Conservation (phyloP, 2,888 invertebrate genomes). For the Tenthredo amoena region DNA sequence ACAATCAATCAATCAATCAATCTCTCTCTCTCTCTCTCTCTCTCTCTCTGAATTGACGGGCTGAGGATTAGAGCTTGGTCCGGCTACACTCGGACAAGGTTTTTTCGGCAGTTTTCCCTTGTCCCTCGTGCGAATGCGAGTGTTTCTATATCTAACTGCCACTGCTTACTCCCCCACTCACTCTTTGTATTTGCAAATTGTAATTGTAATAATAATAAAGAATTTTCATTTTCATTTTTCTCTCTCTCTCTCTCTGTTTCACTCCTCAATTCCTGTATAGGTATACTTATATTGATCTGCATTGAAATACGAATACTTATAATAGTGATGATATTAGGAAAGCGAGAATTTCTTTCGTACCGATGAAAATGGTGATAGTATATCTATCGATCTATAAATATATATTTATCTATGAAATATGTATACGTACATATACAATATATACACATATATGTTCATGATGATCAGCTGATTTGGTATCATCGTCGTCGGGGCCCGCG, state of each 20-base stretch:
- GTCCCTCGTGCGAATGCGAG: too few species aligned
- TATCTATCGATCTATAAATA: background rate
- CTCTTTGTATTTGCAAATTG: too few species aligned
- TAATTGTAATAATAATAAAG: too few species aligned
- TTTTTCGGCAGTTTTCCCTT: too few species aligned
- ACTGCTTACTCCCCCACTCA: too few species aligned
- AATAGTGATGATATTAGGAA: background rate
- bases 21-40: too few species aligned
- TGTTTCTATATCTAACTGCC: too few species aligned
- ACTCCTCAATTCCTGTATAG: background rate
- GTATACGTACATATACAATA: background rate
- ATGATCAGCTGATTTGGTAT: slow-evolving; percentile 10
- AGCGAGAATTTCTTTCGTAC: background rate
- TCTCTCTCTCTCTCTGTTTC: background rate
- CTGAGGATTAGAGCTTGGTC: too few species aligned
- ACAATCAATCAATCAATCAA: too few species aligned
- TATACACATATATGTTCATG: background rate
- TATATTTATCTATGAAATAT: background rate
- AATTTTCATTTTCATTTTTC: too few species aligned
- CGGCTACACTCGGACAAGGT: too few species aligned
- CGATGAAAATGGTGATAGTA: background rate
- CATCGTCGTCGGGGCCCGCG: background rate
- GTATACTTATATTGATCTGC: background rate
- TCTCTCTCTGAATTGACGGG: too few species aligned
- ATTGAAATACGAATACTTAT: background rate